Evolutionary conservation across 2,888 invertebrate genomes (phyloP).

Genomic region (Agrypnus murinus): DNA sequence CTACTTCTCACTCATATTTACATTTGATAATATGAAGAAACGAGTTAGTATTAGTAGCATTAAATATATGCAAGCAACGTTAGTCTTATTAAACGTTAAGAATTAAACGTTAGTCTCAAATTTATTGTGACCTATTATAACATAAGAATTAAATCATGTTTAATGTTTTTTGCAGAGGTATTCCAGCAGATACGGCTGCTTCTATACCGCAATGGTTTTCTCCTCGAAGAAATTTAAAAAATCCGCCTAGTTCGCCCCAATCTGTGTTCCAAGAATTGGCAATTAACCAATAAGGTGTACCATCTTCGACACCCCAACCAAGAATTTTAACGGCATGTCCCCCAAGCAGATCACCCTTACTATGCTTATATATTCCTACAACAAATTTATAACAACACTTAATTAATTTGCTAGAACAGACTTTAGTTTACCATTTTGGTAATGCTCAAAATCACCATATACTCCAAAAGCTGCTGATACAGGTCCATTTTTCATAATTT

Average conservation of each 20-base stretch:
- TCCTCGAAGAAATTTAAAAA: no score
- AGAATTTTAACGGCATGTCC: conserved; percentile 91
- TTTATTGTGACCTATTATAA: no score
- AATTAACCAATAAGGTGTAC: conserved; percentile 89
- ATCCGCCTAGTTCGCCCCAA: conserved; percentile 83
- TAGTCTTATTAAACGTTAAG: no score
- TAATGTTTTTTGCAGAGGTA: no score
- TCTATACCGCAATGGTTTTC: no score
- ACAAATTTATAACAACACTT: neutral
- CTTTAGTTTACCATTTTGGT: conserved; percentile 83
- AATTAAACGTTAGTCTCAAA: no score
- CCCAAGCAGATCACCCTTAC: conserved; percentile 82
- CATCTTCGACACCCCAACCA: conserved; percentile 90
- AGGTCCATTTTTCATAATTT: conserved; percentile 89
- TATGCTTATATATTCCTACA: conserved; percentile 82
- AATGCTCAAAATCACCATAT: conserved; percentile 87
- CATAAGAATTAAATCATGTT: no score
- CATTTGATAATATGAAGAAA: no score
- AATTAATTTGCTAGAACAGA: neutral
- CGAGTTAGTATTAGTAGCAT: no score
- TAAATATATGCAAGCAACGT: no score
- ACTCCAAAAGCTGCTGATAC: conserved; percentile 93
- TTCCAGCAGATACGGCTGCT: no score
- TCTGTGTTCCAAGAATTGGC: conserved; percentile 95
- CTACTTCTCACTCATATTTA: no score